Percentiles rank a stretch among this genome's conserved stretches.
These are phyloP conservation scores for Trachurus trachurus DNA, from an alignment of 2,797 vertebrate genomes.

Conservation along the genomic window DNA sequence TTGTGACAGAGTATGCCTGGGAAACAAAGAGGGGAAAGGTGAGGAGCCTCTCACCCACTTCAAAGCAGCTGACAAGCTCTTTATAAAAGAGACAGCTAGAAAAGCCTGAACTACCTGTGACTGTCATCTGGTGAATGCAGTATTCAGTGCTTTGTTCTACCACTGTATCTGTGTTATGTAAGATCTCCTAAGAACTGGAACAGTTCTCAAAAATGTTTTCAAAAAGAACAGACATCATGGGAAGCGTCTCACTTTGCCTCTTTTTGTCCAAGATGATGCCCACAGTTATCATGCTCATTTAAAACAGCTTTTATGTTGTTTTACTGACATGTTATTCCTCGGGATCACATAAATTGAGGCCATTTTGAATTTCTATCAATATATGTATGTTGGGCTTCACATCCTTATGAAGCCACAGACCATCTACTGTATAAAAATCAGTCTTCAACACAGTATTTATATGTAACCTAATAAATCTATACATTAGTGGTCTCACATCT, in stretches of 20 bases:
- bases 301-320: not conserved
- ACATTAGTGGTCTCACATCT: not conserved
- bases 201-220: not conserved
- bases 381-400: not conserved
- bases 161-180: not conserved
- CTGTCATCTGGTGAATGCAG: not conserved
- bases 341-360: not conserved
- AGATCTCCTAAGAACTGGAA: not conserved
- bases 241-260: not conserved
- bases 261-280: not conserved
- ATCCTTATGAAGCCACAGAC: not conserved
- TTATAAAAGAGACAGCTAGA: not conserved
- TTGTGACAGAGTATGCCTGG: not conserved
- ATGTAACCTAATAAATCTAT: too few relatives aligned
- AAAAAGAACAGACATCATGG: not conserved
- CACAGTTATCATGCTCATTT: not conserved
- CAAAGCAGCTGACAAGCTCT: not conserved
- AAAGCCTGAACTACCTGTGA: not conserved
- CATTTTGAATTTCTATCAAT: too few relatives aligned
- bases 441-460: not conserved
- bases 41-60: slow-evolving; percentile 5
- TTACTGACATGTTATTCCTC: not conserved
- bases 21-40: slow-evolving; percentile 28
- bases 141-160: not conserved
- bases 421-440: not conserved